Base-by-base conservation (phyloP, 2,797 vertebrate species). In the Oryzias sinensis region DNA sequence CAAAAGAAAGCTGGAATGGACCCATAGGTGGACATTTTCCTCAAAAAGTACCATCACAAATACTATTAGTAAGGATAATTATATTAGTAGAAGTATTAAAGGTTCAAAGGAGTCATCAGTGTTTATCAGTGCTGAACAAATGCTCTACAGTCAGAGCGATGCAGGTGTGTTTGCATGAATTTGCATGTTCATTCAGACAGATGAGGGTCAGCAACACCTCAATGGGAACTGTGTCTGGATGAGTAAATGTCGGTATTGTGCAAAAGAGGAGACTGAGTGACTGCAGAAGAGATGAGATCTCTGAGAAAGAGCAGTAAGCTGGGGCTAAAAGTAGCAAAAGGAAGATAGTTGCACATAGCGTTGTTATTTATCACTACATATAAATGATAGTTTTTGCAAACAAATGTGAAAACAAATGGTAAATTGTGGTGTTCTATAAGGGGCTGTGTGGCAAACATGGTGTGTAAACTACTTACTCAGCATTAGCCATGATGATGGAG, bases 401-500 rank as follows among this genome's bases (percentile, higher is more conserved):
- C 16, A 2, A 11, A 11, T 13, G 5, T 22, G 11, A 4, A 57
- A n/a, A 50, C 11, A 49, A 45, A 44, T n/a, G 46, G 7, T 14
- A 49, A 9, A 13, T 20, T 27, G 13, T 2, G 2, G 0, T 8
- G 20, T n/a, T n/a, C n/a, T 27, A 11, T 50, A n/a, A 6, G 18
- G 20, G 46, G 50, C 49, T 54, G 16, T 25, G 41, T 41, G 8
- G 16, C 17, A 42, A 49, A 62, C 41, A 53, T n/a, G 58, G 15
- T 29, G 44, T 44, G 56, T 50, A 43, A 2, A 6, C 45, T 64
- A 88, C 89, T 89, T 77, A 90, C 89, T 85, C 83, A 80, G 77
- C 70, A 59, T 84, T 87, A n/a, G 89, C 85, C 89, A 90, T 90
- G 77, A 72, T 70, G 77, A 70, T 70, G 53, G 59, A 33, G 45